Percentiles rank a stretch among this genome's conserved stretches.
Conservation (phyloP, 2,888 invertebrate species). For the Apodemia mormo region DNA sequence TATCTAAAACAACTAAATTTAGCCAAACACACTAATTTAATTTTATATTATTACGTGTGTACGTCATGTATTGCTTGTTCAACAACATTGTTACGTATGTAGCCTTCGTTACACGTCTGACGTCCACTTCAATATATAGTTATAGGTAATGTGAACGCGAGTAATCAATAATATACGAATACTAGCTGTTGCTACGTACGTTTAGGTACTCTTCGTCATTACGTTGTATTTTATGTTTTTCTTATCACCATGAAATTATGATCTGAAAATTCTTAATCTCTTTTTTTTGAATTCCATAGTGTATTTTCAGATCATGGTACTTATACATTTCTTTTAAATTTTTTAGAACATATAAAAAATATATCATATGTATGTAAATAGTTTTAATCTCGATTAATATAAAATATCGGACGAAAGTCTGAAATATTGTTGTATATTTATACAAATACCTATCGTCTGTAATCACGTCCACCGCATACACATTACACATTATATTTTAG, state of each 20-base stretch:
- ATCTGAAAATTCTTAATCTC: too few species aligned
- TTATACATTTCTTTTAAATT: too few species aligned
- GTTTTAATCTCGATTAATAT: too few species aligned
- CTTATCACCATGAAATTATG: too few species aligned
- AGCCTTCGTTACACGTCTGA: constrained; percentile 40
- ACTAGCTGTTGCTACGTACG: constrained; percentile 38
- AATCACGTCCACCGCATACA: background rate
- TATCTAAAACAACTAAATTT: background rate
- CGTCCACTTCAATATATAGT: constrained; percentile 49
- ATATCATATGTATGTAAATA: too few species aligned
- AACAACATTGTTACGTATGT: background rate
- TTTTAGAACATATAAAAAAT: too few species aligned
- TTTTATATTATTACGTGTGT: background rate
- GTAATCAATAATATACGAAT: constrained; percentile 58
- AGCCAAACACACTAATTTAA: background rate
- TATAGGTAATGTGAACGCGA: constrained; percentile 43
- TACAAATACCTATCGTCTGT: background rate
- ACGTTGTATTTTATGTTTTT: background rate
- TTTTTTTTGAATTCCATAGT: too few species aligned
- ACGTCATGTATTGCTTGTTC: background rate
- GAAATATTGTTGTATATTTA: too few species aligned
- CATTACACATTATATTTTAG: background rate
- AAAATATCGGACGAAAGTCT: too few species aligned
- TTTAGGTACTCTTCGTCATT: constrained; percentile 22
- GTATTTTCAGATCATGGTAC: too few species aligned